Base-by-base conservation (phyloP, 2,888 invertebrate species). In the Dryobota labecula region DNA sequence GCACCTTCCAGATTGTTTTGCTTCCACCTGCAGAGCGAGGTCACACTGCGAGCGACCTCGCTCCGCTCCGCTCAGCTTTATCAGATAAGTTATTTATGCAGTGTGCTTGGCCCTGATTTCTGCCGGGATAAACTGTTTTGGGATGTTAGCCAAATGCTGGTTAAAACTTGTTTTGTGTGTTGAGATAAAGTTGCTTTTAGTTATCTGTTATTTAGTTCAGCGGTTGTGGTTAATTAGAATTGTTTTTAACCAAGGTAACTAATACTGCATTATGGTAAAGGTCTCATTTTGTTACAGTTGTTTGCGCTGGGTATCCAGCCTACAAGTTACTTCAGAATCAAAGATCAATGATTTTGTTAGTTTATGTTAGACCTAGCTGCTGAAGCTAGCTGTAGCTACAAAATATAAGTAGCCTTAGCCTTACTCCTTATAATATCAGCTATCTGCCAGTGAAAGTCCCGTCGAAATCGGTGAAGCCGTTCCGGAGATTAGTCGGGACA, bases 131-230 rank as follows among this genome's bases (percentile, higher is more conserved):
- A 78, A 79, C 65, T 62, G 53, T 79, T 75, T 58, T 78, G 64
- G 80, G 80, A 70, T 58, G 65, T 43, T 57, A 70, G 80, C 78
- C 80, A 78, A 78, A 70, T 65, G 0, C 49, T 75, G 53, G 56
- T 65, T 70, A 43, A 64, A 70, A 67, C 57, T 67, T 53, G 73
- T 58, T 73, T 73, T 66, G 73, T 62, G 72, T 60, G 61, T 60
- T 47, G 38, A 11, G 64, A 73, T 73, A 81, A 65, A 66, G 71
- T 75, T 60, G 41, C 33, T 60, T 54, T 64, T 68, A 41, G 63
- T 27, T 45, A 69, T 70, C 27, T 41, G 41, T 67, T 68, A 51
- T 62, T 58, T 58, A 11, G 27, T 27, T 38, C n/a, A n/a, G 36
- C 5, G 45, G 36, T 47, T 20, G 11, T 24, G 13, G 30, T 58